Conservation (phyloP, 2,113 vertebrate genomes). For the Gopherus evgoodei region DNA sequence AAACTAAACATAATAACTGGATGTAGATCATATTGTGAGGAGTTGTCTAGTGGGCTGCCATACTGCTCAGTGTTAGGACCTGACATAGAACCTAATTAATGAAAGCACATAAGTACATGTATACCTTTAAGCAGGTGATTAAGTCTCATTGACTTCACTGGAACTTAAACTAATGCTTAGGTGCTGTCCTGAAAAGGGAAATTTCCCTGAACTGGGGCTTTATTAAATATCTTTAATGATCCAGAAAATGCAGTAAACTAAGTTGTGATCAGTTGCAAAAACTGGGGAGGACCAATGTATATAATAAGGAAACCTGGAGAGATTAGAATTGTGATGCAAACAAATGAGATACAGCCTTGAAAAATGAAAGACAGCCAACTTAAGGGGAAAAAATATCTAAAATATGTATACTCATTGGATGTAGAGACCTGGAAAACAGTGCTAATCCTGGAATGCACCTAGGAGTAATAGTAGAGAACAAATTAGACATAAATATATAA, state of each 20-base stretch:
- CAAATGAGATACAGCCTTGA: neutral
- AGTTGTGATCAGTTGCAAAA: neutral
- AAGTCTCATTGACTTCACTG: neutral
- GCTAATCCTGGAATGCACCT: neutral
- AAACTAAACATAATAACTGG: neutral
- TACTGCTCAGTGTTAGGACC: neutral
- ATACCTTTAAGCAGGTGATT: neutral
- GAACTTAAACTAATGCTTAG: neutral
- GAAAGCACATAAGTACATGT: neutral
- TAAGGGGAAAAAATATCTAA: neutral
- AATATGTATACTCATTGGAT: no score
- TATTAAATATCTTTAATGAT: neutral
- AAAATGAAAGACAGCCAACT: neutral
- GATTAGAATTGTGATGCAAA: neutral
- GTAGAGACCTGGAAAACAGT: no score
- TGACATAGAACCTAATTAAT: neutral
- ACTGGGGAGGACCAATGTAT: neutral
- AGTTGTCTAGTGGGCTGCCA: neutral
- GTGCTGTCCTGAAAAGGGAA: neutral
- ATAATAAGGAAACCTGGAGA: neutral
- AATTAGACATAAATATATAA: neutral
- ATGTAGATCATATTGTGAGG: neutral
- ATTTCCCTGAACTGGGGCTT: neutral
- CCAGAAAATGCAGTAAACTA: neutral
- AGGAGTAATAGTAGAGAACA: neutral